Evolutionary conservation across 2,113 vertebrate genomes (phyloP).

Genomic region (Callipepla squamata): DNA sequence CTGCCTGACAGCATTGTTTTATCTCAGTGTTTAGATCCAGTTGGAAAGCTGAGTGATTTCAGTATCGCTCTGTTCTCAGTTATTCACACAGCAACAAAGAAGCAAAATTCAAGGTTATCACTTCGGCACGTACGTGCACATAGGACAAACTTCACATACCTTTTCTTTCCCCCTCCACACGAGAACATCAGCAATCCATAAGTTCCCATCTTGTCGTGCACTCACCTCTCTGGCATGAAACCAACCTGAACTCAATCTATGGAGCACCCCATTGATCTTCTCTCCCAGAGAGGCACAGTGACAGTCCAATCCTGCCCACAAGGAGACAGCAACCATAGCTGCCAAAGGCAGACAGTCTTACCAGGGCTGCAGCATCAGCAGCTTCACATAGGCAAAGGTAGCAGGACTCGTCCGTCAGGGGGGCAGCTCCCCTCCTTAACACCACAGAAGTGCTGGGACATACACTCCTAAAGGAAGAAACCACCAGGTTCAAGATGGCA

Average conservation of each 20-base stretch:
- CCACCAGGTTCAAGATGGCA: not conserved
- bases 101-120: not conserved
- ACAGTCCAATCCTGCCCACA: not conserved
- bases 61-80: not conserved
- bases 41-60: not conserved
- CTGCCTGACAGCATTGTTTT: not conserved
- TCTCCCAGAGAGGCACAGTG: not conserved
- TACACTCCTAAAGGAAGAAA: not conserved
- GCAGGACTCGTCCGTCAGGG: not conserved
- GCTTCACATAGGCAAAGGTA: not conserved
- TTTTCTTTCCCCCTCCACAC: not conserved
- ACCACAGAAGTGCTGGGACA: not conserved
- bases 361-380: not conserved
- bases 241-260: not conserved
- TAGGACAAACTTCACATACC: not conserved
- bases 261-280: not conserved
- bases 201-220: not conserved
- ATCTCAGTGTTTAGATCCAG: not conserved
- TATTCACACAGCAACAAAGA: not conserved
- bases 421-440: not conserved
- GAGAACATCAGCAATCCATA: not conserved
- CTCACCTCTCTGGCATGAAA: not conserved
- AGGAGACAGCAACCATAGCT: not conserved
- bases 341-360: not conserved
- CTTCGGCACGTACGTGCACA: accelerated